These are phyloP conservation scores for Vicugna pacos DNA, from an alignment of 2,113 vertebrate genomes.

Conservation along the genomic window DNA sequence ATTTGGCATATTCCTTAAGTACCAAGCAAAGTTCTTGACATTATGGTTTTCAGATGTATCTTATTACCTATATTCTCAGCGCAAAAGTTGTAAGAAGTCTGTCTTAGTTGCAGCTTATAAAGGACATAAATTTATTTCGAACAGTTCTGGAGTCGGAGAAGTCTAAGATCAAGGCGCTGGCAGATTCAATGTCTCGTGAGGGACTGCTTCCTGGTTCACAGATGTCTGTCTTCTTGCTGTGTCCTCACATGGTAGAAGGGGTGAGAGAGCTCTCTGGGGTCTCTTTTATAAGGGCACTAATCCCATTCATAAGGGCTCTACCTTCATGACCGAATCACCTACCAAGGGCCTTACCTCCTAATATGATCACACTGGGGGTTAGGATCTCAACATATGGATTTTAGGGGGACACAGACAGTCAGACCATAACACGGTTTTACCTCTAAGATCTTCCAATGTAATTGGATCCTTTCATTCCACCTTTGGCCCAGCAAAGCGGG, in stretches of 20 bases:
- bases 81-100: not conserved
- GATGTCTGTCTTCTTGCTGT: not conserved
- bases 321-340: not conserved
- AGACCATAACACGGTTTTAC: not conserved
- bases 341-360: not conserved
- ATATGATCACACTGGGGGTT: not conserved
- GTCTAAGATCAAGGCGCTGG: not conserved
- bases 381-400: not conserved
- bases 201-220: not conserved
- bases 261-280: not conserved
- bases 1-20: slow-evolving; percentile 13
- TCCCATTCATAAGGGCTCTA: not conserved
- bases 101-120: not conserved
- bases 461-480: not conserved
- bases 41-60: not conserved
- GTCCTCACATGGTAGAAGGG: not conserved
- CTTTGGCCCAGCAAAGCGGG: not conserved
- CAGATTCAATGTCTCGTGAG: not conserved
- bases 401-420: not conserved
- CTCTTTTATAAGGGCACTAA: not conserved
- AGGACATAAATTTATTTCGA: not conserved
- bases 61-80: not conserved
- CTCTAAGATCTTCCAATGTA: not conserved
- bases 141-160: not conserved
- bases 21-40: not conserved